Percentiles rank a stretch among this genome's conserved stretches.
phyloP scores from a whole-genome alignment of 2,113 vertebrate genomes.

The Tragelaphus scriptus region DNA sequence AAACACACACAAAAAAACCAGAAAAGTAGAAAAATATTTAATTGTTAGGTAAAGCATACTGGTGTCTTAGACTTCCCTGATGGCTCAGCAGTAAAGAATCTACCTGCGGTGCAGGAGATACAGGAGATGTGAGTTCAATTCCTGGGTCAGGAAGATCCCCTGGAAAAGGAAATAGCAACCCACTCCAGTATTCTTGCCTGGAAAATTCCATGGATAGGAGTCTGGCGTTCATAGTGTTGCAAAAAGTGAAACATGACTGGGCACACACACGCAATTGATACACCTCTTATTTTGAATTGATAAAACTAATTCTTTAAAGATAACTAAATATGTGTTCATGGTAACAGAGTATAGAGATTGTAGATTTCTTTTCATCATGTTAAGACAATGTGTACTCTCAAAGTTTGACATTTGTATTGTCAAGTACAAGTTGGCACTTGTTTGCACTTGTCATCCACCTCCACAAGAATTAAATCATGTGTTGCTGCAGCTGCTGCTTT shows the following conservation, averaged over 20 bases:
- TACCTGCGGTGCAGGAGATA: neutral
- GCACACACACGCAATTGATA: neutral
- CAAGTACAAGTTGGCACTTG: neutral
- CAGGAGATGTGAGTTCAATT: neutral
- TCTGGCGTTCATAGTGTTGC: neutral
- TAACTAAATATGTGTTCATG: neutral
- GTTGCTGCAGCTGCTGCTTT: neutral
- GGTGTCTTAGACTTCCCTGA: neutral
- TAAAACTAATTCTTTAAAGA: neutral
- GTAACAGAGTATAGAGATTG: neutral
- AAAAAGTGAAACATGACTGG: neutral
- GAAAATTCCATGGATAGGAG: neutral
- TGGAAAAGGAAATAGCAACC: neutral
- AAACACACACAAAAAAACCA: neutral
- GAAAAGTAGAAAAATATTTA: neutral
- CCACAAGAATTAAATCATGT: neutral
- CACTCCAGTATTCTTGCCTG: neutral
- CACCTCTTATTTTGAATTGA: neutral
- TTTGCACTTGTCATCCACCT: neutral
- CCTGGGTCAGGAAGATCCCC: neutral
- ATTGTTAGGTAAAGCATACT: neutral
- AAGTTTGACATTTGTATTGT: neutral
- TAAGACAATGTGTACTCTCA: neutral
- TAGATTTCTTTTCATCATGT: neutral
- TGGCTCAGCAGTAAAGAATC: neutral